Percentiles rank a stretch among this genome's conserved stretches.
Conservation (phyloP, 2,113 vertebrate species). For the Elanus axillaris region DNA sequence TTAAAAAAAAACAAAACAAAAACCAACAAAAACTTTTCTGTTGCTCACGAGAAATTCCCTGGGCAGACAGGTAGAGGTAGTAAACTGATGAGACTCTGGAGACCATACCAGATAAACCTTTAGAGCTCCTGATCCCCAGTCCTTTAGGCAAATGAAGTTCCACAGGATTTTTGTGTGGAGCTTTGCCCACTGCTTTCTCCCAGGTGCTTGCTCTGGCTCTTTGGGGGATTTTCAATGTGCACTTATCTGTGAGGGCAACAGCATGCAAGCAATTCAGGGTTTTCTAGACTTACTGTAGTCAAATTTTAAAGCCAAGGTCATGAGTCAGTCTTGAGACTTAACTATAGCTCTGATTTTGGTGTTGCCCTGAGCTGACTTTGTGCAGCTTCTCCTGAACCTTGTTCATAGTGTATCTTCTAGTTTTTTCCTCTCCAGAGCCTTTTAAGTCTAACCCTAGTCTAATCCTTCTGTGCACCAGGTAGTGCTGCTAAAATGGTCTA, state of each 20-base stretch:
- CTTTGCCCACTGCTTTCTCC: not conserved
- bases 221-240: not conserved
- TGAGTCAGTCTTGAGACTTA: not conserved
- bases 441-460: not conserved
- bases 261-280: rapidly evolving
- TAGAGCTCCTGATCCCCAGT: not conserved
- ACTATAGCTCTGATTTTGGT: not conserved
- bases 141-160: not conserved
- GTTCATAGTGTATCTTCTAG: not conserved
- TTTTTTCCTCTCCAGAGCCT: not conserved
- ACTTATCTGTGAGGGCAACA: not conserved
- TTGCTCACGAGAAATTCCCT: not conserved
- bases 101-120: not conserved
- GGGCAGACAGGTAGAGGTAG: not conserved
- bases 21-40: not conserved
- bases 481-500: not conserved
- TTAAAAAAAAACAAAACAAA: not conserved
- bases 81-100: not conserved
- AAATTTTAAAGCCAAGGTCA: not conserved
- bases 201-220: not conserved
- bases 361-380: not conserved
- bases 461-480: not conserved
- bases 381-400: not conserved
- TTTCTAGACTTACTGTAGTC: not conserved
- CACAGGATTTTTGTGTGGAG: not conserved